Conservation (phyloP, 2,113 vertebrate species). For the Forbesichthys papilliferus region DNA sequence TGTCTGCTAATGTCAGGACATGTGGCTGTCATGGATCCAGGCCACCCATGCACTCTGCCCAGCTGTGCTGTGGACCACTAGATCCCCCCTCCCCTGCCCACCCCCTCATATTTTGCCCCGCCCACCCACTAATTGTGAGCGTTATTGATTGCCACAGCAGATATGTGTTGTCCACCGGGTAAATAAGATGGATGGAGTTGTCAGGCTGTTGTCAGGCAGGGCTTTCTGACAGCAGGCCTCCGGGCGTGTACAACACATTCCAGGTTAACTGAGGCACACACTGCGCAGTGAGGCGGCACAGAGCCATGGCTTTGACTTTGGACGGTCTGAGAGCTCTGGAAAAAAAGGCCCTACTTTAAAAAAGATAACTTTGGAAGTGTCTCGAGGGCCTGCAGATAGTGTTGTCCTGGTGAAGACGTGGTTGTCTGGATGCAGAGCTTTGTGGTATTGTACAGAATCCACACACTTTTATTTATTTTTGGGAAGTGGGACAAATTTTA, state of each 20-base stretch:
- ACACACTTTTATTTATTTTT: too few species aligned
- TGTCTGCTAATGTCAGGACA: constrained; percentile 68
- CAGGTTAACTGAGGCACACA: constrained; percentile 56
- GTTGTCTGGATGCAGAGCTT: too few species aligned
- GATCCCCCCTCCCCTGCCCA: constrained; percentile 21
- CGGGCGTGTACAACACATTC: constrained; percentile 60
- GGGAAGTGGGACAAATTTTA: too few species aligned
- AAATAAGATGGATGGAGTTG: constrained; percentile 79
- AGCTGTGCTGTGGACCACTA: constrained; percentile 58
- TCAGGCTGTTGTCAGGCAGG: constrained; percentile 72
- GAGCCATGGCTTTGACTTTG: constrained; percentile 58
- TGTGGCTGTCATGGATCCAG: constrained; percentile 58
- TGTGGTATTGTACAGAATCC: too few species aligned
- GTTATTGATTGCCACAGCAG: constrained; percentile 75
- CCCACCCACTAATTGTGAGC: constrained; percentile 74
- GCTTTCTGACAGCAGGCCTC: constrained; percentile 67
- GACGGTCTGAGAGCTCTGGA: constrained; percentile 11
- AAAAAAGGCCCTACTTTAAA: constrained; percentile 35
- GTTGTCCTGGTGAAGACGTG: too few species aligned
- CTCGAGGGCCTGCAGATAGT: too few species aligned
- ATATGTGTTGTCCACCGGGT: constrained; percentile 68
- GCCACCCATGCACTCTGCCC: constrained; percentile 56
- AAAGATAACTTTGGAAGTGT: constrained; percentile 5
- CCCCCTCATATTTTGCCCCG: background rate
- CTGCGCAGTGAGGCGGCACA: constrained; percentile 28